Evolutionary conservation across 2,797 vertebrate species (phyloP).

Genomic region (Darevskia mixta): DNA sequence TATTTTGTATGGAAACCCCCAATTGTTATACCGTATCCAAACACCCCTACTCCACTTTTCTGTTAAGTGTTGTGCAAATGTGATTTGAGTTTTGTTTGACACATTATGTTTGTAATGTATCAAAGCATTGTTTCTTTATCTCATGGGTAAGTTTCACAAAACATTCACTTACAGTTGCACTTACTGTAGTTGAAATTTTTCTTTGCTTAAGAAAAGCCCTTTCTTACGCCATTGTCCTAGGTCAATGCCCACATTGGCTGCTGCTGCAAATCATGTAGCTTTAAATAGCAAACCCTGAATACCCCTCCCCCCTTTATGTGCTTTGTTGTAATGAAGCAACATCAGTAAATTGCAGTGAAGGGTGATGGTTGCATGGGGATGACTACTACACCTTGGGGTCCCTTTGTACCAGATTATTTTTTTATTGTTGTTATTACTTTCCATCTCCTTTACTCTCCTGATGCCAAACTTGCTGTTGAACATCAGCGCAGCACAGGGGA

Average conservation of each 20-base stretch:
- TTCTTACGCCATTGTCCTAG: conserved; percentile 45
- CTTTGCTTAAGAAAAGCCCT: conserved; percentile 56
- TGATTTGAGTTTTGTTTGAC: conserved; percentile 7
- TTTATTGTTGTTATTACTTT: conserved; percentile 84
- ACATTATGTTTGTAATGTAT: conserved; percentile 10
- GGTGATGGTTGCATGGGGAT: conserved; percentile 81
- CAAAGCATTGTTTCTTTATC: neutral
- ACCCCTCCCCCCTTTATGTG: conserved; percentile 64
- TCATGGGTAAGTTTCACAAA: neutral
- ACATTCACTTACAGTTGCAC: neutral
- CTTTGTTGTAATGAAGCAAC: conserved; percentile 81
- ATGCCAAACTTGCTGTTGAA: conserved; percentile 76
- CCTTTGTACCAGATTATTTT: conserved; percentile 84
- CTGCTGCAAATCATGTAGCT: conserved; percentile 58
- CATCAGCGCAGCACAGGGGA: conserved; percentile 64
- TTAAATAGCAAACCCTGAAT: conserved; percentile 73
- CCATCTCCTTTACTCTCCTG: conserved; percentile 78
- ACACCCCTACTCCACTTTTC: rapidly evolving
- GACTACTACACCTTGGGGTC: conserved; percentile 82
- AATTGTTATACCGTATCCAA: neutral
- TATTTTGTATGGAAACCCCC: neutral
- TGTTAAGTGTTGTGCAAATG: neutral
- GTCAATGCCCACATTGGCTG: conserved; percentile 53
- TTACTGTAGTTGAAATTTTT: conserved; percentile 31
- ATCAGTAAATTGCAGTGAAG: conserved; percentile 82